Percentiles rank a stretch among this genome's conserved stretches.
Evolutionary conservation across 2,888 invertebrate species (phyloP).

Genomic region (Smittia aterrima): DNA sequence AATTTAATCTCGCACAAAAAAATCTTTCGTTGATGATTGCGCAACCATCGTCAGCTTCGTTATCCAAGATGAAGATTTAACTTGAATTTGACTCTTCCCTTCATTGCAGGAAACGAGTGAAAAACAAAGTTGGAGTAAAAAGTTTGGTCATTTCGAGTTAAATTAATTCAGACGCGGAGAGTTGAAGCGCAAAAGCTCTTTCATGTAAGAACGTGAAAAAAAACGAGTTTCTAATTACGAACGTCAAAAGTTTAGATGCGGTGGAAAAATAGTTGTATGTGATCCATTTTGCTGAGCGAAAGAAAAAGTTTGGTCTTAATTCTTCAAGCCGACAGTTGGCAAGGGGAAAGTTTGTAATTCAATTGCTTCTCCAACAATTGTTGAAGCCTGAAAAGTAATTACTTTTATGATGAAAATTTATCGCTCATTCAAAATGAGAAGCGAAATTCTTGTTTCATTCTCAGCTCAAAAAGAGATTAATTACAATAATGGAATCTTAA

Average conservation of each 20-base stretch:
- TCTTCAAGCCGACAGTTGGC: neutral
- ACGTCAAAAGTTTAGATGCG: neutral
- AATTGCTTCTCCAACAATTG: conserved; percentile 33
- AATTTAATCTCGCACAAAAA: no score
- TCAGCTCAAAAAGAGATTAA: neutral
- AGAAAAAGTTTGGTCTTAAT: conserved; percentile 40
- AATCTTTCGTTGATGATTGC: no score
- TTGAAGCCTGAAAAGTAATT: conserved; percentile 38
- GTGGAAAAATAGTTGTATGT: neutral
- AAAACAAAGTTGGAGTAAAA: neutral
- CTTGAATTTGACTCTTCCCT: no score
- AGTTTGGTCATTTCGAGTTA: neutral
- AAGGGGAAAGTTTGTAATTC: conserved; percentile 38
- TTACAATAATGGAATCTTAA: conserved; percentile 1
- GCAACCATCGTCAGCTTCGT: no score
- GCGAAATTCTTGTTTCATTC: neutral
- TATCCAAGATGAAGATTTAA: no score
- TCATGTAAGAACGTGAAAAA: neutral
- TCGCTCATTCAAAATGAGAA: conserved; percentile 15
- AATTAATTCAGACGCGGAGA: neutral
- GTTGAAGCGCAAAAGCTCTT: neutral
- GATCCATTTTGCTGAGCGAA: conserved; percentile 20
- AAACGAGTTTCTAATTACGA: conserved; percentile 2
- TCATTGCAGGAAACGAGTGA: neutral
- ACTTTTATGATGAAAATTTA: conserved; percentile 41